phyloP scores from a whole-genome alignment of 2,113 vertebrate genomes.

The Benitochromis conjunctus region DNA sequence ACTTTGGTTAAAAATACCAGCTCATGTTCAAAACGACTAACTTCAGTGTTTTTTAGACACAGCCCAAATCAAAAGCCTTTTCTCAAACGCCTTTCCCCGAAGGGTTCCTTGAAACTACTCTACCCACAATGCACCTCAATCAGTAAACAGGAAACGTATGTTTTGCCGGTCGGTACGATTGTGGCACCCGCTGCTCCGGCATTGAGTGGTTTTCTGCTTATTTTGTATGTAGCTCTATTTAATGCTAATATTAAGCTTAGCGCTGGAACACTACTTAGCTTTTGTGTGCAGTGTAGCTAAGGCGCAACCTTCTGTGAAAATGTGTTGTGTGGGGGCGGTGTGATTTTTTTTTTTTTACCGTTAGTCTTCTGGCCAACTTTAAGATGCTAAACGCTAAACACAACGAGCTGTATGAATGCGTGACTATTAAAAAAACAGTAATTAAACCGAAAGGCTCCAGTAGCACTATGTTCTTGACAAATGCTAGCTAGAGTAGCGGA shows the following conservation, averaged over 20 bases:
- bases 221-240: neutral
- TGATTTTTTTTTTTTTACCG: neutral
- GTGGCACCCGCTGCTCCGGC: neutral
- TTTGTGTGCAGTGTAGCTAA: neutral
- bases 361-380: neutral
- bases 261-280: neutral
- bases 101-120: neutral
- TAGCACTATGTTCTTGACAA: neutral
- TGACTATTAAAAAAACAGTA: accelerated
- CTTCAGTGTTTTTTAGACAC: neutral
- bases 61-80: neutral
- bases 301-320: too few species aligned
- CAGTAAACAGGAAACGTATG: conserved; percentile 53
- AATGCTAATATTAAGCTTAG: accelerated
- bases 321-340: neutral
- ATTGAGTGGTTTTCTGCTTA: neutral
- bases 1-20: neutral
- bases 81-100: neutral
- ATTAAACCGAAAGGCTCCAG: neutral
- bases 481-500: neutral
- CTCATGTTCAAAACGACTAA: neutral
- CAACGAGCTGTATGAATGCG: neutral
- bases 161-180: neutral
- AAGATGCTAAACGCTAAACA: neutral
- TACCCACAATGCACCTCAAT: conserved; percentile 52